Evolutionary conservation across 2,888 invertebrate genomes (phyloP).

Genomic region (Lithophane semibrunnea): DNA sequence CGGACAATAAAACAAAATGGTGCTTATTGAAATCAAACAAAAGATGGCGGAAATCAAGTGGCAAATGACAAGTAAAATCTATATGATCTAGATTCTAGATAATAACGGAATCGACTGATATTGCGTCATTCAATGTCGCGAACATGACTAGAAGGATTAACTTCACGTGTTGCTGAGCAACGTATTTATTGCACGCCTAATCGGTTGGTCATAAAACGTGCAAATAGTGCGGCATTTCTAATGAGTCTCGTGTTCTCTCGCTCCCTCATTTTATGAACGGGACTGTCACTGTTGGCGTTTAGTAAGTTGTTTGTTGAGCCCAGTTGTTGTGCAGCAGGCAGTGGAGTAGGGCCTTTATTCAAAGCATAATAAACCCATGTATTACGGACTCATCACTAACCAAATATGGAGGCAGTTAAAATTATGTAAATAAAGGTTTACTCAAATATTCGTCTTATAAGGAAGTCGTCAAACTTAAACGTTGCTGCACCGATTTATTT

Average conservation of each 20-base stretch:
- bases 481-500: conserved; percentile 48
- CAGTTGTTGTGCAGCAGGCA: not conserved
- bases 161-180: conserved; percentile 16
- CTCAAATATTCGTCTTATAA: conserved; percentile 54
- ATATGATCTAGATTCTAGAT: conserved; percentile 18
- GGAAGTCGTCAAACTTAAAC: conserved; percentile 68
- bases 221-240: not conserved
- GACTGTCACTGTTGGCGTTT: not conserved
- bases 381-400: conserved; percentile 34
- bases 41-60: conserved; percentile 5
- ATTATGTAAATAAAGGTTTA: conserved; percentile 65
- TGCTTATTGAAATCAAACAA: not conserved
- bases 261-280: not conserved
- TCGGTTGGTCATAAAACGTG: not conserved
- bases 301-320: not conserved
- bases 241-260: not conserved
- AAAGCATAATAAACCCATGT: conserved; percentile 30
- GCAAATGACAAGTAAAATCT: not conserved
- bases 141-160: conserved; percentile 9
- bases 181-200: not conserved
- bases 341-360: not conserved
- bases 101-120: conserved; percentile 25
- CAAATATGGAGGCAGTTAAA: conserved; percentile 60
- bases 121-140: conserved; percentile 23
- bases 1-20: not conserved